Evolutionary conservation across 2,113 vertebrate species (phyloP).

Genomic region (Rhinolophus ferrumequinum): DNA sequence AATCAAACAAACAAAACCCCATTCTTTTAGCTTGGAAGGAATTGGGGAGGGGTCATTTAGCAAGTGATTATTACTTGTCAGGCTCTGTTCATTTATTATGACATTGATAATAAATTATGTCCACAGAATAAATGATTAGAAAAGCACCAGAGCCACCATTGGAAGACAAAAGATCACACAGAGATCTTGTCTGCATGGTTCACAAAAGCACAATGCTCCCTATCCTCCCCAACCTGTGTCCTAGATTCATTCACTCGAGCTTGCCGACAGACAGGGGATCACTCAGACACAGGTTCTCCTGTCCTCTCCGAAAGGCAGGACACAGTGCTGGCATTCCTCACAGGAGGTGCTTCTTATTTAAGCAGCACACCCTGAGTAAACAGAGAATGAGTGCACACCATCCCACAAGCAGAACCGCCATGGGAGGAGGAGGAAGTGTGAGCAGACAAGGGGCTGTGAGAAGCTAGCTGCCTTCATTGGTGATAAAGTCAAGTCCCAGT

Average conservation of each 20-base stretch:
- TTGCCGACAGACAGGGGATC: not conserved
- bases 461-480: not conserved
- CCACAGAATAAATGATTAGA: not conserved
- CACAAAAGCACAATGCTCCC: not conserved
- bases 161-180: not conserved
- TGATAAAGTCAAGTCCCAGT: not conserved
- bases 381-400: not conserved
- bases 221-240: fast-evolving
- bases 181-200: not conserved
- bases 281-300: not conserved
- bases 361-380: not conserved
- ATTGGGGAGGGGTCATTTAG: not conserved
- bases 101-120: not conserved
- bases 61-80: not conserved
- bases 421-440: no score
- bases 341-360: not conserved
- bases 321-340: not conserved
- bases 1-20: no score
- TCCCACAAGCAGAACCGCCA: not conserved
- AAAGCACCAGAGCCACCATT: no score
- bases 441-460: not conserved
- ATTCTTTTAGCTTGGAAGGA: not conserved
- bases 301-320: not conserved
- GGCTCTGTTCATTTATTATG: not conserved
- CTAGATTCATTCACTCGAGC: not conserved